phyloP scores from a whole-genome alignment of 2,113 vertebrate genomes.

The Pagrus major region DNA sequence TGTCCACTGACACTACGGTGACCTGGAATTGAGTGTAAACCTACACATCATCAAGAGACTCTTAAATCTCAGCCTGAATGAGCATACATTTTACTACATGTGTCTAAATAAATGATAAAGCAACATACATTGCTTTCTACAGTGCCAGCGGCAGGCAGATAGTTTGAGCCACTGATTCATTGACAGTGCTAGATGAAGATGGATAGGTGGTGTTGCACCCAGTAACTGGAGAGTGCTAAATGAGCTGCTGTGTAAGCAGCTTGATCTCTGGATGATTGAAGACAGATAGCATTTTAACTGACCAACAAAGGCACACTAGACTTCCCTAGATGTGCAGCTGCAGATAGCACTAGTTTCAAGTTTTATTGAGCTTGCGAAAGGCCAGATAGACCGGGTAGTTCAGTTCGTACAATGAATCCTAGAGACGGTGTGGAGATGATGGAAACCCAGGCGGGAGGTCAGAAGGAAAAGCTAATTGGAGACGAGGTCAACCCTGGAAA shows the following conservation, averaged over 20 bases:
- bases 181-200: constrained; percentile 56
- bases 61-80: background rate
- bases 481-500: constrained; percentile 58
- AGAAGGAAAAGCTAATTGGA: constrained; percentile 75
- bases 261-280: constrained; percentile 54
- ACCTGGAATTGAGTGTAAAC: constrained; percentile 28
- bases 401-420: constrained; percentile 82
- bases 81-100: background rate
- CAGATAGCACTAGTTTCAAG: constrained; percentile 75
- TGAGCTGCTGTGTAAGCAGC: constrained; percentile 56
- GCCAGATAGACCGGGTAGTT: constrained; percentile 35
- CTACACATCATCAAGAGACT: constrained; percentile 20
- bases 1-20: background rate
- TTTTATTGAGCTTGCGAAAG: constrained; percentile 50
- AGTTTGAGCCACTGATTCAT: constrained; percentile 24
- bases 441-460: constrained; percentile 67
- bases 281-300: constrained; percentile 49
- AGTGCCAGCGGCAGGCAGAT: constrained; percentile 9
- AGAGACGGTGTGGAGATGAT: constrained; percentile 79
- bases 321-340: constrained; percentile 72
- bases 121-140: constrained; percentile 9
- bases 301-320: constrained; percentile 32
- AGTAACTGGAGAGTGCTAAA: constrained; percentile 54
- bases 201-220: constrained; percentile 45
- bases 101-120: constrained; percentile 25